Percentiles rank a stretch among this genome's conserved stretches.
Evolutionary conservation across 2,888 invertebrate genomes (phyloP).

Genomic region (Acholoe squamosa): DNA sequence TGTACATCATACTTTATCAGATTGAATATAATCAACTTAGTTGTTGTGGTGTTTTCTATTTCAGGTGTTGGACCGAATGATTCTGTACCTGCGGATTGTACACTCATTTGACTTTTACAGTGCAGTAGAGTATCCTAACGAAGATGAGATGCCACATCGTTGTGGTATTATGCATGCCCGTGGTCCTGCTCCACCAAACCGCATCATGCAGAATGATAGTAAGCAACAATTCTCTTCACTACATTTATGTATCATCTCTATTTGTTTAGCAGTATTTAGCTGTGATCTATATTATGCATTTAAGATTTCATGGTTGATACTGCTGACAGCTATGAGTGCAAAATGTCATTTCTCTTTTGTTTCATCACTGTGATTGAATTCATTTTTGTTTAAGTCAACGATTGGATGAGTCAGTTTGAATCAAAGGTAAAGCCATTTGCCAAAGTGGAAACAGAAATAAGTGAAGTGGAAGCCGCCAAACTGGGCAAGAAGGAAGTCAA

Average conservation of each 20-base stretch:
- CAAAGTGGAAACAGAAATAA: slow-evolving; percentile 88
- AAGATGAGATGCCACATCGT: slow-evolving; percentile 99
- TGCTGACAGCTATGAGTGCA: no score
- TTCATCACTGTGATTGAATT: no score
- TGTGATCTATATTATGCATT: no score
- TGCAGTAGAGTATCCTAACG: slow-evolving; percentile 99
- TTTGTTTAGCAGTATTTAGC: no score
- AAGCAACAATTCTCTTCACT: not conserved
- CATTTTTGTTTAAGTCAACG: slow-evolving; percentile 79
- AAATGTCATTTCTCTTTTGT: no score
- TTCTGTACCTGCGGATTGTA: slow-evolving; percentile 96
- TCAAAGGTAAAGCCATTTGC: slow-evolving; percentile 95
- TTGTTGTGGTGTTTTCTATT: no score
- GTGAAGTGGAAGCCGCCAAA: slow-evolving; percentile 91
- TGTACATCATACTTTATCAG: no score
- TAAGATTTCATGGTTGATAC: no score
- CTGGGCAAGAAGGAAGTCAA: slow-evolving; percentile 92
- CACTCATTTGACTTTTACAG: slow-evolving; percentile 99
- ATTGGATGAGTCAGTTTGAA: slow-evolving; percentile 89
- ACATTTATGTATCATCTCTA: no score
- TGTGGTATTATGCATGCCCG: slow-evolving; percentile 99
- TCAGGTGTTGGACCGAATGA: slow-evolving; percentile 89
- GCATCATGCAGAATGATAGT: slow-evolving; percentile 85
- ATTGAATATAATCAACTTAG: no score
- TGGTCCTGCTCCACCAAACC: slow-evolving; percentile 92